phyloP scores from a whole-genome alignment of 2,888 invertebrate genomes.

The Andrena hattorfiana region DNA sequence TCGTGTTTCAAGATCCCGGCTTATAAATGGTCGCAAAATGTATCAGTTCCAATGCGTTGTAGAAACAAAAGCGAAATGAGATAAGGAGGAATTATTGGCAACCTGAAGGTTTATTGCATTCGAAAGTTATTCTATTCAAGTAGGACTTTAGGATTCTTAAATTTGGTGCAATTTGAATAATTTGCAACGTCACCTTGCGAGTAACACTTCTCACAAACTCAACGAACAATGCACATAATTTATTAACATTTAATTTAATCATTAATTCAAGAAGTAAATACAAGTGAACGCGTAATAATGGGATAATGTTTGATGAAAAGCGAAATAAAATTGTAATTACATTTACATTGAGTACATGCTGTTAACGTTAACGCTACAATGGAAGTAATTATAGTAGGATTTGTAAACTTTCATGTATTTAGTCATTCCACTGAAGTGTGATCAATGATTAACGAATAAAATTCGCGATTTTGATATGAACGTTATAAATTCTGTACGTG shows the following conservation, averaged over 20 bases:
- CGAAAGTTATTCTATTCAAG: constrained; percentile 1
- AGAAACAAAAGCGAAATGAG: constrained; percentile 16
- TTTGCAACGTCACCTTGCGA: neutral
- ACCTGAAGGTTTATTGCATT: neutral
- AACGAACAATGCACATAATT: constrained; percentile 6
- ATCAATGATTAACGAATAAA: constrained; percentile 1
- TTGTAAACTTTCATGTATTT: constrained; percentile 17
- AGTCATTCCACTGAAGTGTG: neutral
- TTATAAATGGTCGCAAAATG: constrained; percentile 17
- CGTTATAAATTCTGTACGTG: neutral
- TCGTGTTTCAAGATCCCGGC: constrained; percentile 24
- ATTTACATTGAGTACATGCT: neutral
- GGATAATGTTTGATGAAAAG: neutral
- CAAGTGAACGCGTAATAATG: neutral
- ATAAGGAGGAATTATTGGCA: constrained; percentile 3
- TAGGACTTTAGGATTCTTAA: neutral
- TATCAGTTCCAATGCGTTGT: constrained; percentile 10
- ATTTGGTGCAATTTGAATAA: neutral
- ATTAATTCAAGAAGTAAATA: neutral
- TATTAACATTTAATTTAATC: constrained; percentile 3
- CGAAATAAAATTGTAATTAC: neutral
- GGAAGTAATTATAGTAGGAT: neutral
- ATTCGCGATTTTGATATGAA: constrained; percentile 26
- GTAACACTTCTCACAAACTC: constrained; percentile 1
- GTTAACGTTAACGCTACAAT: neutral